Evolutionary conservation across 2,888 invertebrate species (phyloP).

Genomic region (Micoletzkya japonica): DNA sequence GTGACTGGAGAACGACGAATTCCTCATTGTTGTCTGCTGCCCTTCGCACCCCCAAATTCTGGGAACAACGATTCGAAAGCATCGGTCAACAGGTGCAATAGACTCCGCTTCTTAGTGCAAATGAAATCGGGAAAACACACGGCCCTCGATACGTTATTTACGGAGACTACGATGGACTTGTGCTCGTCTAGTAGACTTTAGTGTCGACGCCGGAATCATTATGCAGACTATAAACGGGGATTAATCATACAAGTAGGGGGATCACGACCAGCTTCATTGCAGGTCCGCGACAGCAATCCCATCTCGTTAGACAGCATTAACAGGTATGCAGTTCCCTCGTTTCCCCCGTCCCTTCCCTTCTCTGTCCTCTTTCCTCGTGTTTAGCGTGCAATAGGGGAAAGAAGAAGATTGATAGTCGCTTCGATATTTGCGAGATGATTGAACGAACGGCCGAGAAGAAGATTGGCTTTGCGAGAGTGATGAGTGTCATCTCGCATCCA

Average conservation of each 20-base stretch:
- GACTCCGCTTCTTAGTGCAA: background rate
- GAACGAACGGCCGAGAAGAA: too few relatives aligned
- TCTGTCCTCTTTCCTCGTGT: background rate
- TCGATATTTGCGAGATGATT: too few relatives aligned
- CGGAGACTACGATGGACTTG: background rate
- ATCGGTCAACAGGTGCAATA: conserved; percentile 53
- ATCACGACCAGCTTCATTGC: background rate
- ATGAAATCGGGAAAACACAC: background rate
- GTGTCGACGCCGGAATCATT: background rate
- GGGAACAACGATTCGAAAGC: conserved; percentile 61
- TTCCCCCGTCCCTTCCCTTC: background rate
- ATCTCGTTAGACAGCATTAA: conserved; percentile 59
- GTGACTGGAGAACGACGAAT: conserved; percentile 51
- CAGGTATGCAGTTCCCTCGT: conserved; percentile 39
- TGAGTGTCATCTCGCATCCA: background rate
- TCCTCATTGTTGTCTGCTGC: conserved; percentile 61
- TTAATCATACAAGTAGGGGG: background rate
- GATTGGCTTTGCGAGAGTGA: too few relatives aligned
- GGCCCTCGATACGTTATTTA: background rate
- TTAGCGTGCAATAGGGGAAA: background rate
- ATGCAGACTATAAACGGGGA: background rate
- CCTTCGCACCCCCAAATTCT: conserved; percentile 62
- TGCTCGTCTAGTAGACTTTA: too few relatives aligned
- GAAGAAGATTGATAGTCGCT: conserved; percentile 1
- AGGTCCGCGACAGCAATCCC: conserved; percentile 57